Percentiles rank a stretch among this genome's conserved stretches.
These are phyloP conservation scores for Flexamia atlantica DNA, from an alignment of 2,888 invertebrate species.

Conservation along the genomic window DNA sequence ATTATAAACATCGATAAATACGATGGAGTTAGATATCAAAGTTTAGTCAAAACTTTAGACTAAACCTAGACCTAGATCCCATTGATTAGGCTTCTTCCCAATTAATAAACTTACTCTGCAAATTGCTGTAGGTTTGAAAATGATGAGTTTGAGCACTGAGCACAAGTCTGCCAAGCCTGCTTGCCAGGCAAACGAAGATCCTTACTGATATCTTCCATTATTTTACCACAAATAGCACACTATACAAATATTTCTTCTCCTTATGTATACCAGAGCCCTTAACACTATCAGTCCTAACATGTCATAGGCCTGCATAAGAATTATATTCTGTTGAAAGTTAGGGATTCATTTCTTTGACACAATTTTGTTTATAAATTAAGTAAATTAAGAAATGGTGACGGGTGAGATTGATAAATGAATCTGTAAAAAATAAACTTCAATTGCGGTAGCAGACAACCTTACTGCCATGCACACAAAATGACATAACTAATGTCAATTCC, in stretches of 20 bases:
- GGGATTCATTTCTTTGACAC: no score
- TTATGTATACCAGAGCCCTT: not conserved
- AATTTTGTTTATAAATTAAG: no score
- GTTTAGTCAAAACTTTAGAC: no score
- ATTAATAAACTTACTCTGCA: slow-evolving; percentile 76
- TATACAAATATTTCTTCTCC: not conserved
- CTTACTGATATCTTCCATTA: slow-evolving; percentile 26
- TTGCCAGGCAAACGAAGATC: slow-evolving; percentile 53
- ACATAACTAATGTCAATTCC: no score
- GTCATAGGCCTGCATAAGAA: no score
- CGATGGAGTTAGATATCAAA: no score
- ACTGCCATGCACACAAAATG: not conserved
- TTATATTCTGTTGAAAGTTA: no score
- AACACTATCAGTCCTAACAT: not conserved
- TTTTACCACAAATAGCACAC: not conserved
- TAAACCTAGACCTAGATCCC: no score
- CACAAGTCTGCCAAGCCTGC: slow-evolving; percentile 80
- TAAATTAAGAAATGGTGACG: no score
- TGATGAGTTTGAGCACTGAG: slow-evolving; percentile 79
- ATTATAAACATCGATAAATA: no score
- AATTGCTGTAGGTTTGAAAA: slow-evolving; percentile 80
- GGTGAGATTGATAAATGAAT: no score
- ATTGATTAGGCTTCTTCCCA: no score
- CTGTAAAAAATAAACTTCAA: not conserved
- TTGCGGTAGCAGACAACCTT: not conserved